These are phyloP conservation scores for Sebastes kiyomatsui DNA, from an alignment of 2,797 vertebrate species.

Conservation along the genomic window DNA sequence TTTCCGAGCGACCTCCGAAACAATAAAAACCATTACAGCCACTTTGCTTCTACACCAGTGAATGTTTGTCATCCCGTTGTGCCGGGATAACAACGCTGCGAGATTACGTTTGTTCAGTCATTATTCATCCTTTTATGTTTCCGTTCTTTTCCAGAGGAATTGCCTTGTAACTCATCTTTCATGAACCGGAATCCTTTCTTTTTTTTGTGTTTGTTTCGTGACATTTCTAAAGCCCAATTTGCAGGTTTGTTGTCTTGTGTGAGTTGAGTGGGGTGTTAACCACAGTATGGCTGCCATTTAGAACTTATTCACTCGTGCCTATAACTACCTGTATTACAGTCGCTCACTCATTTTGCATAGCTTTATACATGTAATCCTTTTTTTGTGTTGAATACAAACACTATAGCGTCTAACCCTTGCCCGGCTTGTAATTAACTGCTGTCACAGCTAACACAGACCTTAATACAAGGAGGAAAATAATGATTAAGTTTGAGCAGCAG, in stretches of 20 bases:
- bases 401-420: neutral
- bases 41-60: slow-evolving; percentile 48
- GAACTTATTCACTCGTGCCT: neutral
- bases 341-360: neutral
- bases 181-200: slow-evolving; percentile 17
- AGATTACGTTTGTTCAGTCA: slow-evolving; percentile 49
- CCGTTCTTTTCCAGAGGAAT: slow-evolving; percentile 6
- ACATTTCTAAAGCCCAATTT: neutral
- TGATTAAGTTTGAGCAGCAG: slow-evolving; percentile 1
- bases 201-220: slow-evolving; percentile 12
- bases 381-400: neutral
- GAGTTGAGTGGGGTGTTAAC: neutral
- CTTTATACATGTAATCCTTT: neutral
- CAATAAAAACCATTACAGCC: slow-evolving; percentile 66
- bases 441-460: neutral
- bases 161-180: slow-evolving; percentile 34
- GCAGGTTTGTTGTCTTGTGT: neutral
- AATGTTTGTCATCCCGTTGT: slow-evolving; percentile 65
- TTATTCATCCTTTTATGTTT: slow-evolving; percentile 59
- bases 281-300: neutral
- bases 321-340: neutral
- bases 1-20: slow-evolving; percentile 47
- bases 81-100: slow-evolving; percentile 40
- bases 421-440: neutral
- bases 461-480: neutral